phyloP scores from a whole-genome alignment of 2,797 vertebrate genomes.

The Labeo calbasu region DNA sequence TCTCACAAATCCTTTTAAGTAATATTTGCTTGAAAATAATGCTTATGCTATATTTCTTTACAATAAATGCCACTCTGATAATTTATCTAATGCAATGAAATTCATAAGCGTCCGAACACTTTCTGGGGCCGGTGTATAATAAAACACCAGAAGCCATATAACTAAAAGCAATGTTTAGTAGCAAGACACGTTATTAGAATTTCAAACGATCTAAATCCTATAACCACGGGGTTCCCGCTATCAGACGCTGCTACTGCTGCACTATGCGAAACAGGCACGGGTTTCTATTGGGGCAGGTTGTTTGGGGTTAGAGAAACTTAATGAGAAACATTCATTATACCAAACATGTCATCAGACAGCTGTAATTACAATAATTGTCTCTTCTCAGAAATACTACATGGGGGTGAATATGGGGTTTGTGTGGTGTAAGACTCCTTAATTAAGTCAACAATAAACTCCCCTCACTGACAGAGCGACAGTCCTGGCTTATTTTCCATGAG shows the following conservation, averaged over 20 bases:
- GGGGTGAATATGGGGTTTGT: conserved; percentile 71
- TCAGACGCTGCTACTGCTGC: conserved; percentile 10
- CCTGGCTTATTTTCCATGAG: conserved; percentile 53
- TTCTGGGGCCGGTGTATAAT: conserved; percentile 59
- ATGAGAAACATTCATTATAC: conserved; percentile 72
- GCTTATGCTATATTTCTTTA: background rate
- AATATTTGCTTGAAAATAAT: background rate
- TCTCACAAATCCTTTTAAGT: background rate
- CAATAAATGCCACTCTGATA: background rate
- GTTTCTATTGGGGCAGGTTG: conserved; percentile 67
- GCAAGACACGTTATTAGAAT: conserved; percentile 14
- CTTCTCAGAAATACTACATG: conserved; percentile 69
- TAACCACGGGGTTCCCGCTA: conserved; percentile 27
- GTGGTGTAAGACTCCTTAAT: conserved; percentile 72
- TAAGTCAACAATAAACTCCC: conserved; percentile 73
- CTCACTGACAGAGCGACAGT: conserved; percentile 55
- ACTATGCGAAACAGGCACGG: conserved; percentile 53
- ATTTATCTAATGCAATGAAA: background rate
- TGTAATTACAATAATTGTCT: conserved; percentile 78
- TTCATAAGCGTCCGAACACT: background rate
- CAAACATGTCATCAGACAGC: conserved; percentile 73
- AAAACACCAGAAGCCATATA: conserved; percentile 22
- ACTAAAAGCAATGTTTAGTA: conserved; percentile 9
- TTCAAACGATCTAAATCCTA: conserved; percentile 21
- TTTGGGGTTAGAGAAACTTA: conserved; percentile 65